Evolutionary conservation across 2,888 invertebrate species (phyloP).

Genomic region (Drosophila ezoana): DNA sequence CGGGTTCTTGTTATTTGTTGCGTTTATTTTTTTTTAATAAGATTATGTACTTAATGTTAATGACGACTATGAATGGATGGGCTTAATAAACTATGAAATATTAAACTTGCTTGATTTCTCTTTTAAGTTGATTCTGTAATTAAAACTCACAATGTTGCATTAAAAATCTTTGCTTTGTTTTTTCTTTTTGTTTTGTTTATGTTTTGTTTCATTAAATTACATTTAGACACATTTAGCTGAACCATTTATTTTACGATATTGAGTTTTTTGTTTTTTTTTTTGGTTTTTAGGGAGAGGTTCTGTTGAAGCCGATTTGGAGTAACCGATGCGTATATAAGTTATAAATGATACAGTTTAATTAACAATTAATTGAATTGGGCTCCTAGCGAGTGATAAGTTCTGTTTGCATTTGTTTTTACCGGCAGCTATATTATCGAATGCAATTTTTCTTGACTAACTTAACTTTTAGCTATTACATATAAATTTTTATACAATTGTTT

Average conservation of each 20-base stretch:
- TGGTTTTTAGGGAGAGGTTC: conserved; percentile 40
- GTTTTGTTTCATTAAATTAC: conserved; percentile 66
- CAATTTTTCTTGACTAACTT: conserved; percentile 73
- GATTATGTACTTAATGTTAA: conserved; percentile 74
- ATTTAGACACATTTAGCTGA: conserved; percentile 78
- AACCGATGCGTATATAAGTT: conserved; percentile 49
- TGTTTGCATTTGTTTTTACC: conserved; percentile 48
- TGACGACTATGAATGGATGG: conserved; percentile 78
- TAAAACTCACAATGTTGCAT: conserved; percentile 74
- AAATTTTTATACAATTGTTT: conserved; percentile 68
- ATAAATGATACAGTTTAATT: conserved; percentile 51
- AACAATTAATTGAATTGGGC: conserved; percentile 54
- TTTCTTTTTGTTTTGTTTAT: conserved; percentile 32
- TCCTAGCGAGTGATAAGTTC: conserved; percentile 70
- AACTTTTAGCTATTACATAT: conserved; percentile 78
- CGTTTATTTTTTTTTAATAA: conserved; percentile 43
- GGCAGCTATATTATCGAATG: conserved; percentile 65
- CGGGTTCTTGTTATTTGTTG: conserved; percentile 52
- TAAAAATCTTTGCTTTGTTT: conserved; percentile 73
- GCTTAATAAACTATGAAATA: conserved; percentile 80
- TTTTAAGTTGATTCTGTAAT: conserved; percentile 65
- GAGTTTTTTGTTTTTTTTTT: conserved; percentile 25
- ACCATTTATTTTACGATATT: conserved; percentile 68
- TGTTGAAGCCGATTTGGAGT: conserved; percentile 62
- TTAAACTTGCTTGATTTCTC: conserved; percentile 64